Conservation (phyloP, 2,113 vertebrate species). For the Vulpes ferrilata region DNA sequence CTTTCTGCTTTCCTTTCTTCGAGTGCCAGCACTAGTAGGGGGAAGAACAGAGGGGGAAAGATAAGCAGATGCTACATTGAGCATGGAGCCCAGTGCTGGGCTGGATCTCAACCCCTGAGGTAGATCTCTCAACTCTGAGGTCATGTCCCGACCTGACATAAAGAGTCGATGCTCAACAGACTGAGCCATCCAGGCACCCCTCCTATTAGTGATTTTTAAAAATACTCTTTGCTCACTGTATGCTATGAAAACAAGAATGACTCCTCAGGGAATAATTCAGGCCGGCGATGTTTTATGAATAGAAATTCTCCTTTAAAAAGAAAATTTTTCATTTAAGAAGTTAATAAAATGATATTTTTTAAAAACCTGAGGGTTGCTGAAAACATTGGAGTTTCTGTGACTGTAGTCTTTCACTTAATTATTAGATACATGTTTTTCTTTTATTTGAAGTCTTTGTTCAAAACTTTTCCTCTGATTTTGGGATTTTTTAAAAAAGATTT, state of each 20-base stretch:
- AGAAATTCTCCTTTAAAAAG: not conserved
- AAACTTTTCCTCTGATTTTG: not conserved
- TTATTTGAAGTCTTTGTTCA: not conserved
- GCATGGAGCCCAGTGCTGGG: not conserved
- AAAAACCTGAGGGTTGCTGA: not conserved
- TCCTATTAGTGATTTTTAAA: not conserved
- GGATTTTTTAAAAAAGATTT: not conserved
- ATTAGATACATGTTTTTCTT: not conserved
- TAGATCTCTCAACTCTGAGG: not conserved
- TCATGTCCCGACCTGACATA: not conserved
- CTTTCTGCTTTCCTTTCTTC: no score
- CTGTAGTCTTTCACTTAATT: constrained; percentile 29
- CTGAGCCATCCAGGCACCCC: not conserved
- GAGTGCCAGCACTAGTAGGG: no score
- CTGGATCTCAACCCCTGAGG: not conserved
- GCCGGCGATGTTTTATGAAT: not conserved
- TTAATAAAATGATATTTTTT: not conserved
- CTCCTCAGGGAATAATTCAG: not conserved
- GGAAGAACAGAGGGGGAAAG: not conserved
- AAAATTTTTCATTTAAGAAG: constrained; percentile 2
- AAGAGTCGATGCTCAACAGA: not conserved
- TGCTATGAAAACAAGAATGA: constrained; percentile 16
- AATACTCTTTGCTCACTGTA: not conserved
- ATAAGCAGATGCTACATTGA: not conserved
- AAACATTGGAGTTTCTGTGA: not conserved